phyloP scores from a whole-genome alignment of 2,797 vertebrate species.

The Cossypha heuglini region DNA sequence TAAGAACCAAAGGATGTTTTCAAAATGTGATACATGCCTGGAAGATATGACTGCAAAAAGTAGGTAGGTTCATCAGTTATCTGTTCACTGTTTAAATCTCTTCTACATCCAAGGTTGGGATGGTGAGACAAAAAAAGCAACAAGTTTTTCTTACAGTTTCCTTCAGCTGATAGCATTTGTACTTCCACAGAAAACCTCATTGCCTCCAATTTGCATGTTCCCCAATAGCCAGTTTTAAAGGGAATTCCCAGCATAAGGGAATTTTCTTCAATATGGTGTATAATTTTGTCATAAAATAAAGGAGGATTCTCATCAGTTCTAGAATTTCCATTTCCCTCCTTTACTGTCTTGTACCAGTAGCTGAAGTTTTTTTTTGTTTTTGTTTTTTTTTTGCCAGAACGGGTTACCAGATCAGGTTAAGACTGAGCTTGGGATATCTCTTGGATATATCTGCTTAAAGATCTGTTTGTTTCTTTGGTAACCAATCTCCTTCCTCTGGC shows the following conservation, averaged over 20 bases:
- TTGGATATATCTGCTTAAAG: constrained; percentile 35
- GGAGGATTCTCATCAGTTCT: not conserved
- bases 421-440: not conserved
- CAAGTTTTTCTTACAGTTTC: not conserved
- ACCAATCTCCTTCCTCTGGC: constrained; percentile 43
- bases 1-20: not conserved
- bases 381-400: not conserved
- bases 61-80: not conserved
- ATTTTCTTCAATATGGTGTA: not conserved
- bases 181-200: not conserved
- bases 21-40: not conserved
- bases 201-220: not conserved
- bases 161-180: not conserved
- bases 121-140: not conserved
- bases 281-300: not conserved
- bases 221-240: not conserved
- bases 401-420: not conserved
- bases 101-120: not conserved
- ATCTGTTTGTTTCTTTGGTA: constrained; percentile 50
- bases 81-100: not conserved
- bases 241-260: not conserved
- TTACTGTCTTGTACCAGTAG: not conserved
- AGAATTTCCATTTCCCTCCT: not conserved
- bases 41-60: not conserved
- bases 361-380: not conserved